Evolutionary conservation across 2,888 invertebrate species (phyloP).

Genomic region (Suillia variegata): DNA sequence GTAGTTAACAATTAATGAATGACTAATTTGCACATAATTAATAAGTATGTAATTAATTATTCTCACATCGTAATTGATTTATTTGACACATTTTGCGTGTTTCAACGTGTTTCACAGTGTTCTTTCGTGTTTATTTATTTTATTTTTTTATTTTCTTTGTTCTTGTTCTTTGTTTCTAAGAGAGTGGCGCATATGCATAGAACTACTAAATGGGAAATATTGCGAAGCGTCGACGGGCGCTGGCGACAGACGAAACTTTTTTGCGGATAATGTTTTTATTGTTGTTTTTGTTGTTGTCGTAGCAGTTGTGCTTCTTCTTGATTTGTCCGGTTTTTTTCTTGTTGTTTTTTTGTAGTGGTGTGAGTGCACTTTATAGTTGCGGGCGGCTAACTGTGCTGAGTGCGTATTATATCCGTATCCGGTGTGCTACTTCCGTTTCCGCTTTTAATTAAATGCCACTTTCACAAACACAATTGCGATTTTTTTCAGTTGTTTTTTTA

Average conservation of each 20-base stretch:
- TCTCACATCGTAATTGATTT: slow-evolving; percentile 36
- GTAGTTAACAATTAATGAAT: neutral
- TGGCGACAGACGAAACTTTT: too few species aligned
- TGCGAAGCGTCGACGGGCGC: too few species aligned
- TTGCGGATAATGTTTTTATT: slow-evolving; percentile 1
- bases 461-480: too few species aligned
- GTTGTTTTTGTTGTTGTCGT: slow-evolving; percentile 1
- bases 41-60: slow-evolving; percentile 29
- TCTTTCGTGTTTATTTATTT: neutral
- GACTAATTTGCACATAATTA: slow-evolving; percentile 20
- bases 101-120: slow-evolving; percentile 19
- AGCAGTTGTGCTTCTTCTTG: too few species aligned
- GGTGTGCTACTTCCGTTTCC: neutral
- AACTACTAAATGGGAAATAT: too few species aligned
- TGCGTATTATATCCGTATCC: neutral
- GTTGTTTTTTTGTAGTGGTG: neutral
- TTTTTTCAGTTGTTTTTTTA: too few species aligned
- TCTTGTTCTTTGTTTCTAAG: slow-evolving; percentile 7
- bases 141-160: slow-evolving; percentile 6
- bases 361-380: neutral
- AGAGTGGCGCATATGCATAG: too few species aligned
- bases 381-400: neutral
- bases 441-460: too few species aligned
- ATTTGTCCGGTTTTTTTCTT: too few species aligned
- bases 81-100: slow-evolving; percentile 34